phyloP scores from a whole-genome alignment of 2,797 vertebrate species.

The Gallinago nigripennis region DNA sequence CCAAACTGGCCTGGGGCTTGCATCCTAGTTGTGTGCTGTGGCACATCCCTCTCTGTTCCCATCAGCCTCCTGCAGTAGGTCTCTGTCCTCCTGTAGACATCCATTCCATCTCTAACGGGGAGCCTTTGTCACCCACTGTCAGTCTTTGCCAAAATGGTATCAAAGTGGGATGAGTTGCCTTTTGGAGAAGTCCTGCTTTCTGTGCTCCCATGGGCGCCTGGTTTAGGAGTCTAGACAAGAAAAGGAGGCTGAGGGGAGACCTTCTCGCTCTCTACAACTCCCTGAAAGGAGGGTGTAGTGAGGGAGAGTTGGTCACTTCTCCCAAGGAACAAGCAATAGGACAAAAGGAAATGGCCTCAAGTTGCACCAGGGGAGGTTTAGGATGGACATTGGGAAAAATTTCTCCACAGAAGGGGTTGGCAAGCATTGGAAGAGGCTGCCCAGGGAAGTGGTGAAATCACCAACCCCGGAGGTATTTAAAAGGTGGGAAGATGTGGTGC shows the following conservation, averaged over 20 bases:
- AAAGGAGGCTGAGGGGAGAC: not conserved
- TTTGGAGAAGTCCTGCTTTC: not conserved
- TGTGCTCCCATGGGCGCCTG: rapidly evolving
- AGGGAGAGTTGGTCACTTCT: not conserved
- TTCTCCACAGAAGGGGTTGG: not conserved
- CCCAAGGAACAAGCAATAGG: not conserved
- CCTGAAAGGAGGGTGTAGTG: not conserved
- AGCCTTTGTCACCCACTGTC: rapidly evolving
- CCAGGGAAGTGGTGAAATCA: not conserved
- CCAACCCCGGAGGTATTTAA: not conserved
- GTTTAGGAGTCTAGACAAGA: not conserved
- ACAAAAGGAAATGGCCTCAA: not conserved
- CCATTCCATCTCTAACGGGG: rapidly evolving
- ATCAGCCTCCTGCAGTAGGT: not conserved
- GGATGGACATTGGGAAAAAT: no score
- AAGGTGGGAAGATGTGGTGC: not conserved
- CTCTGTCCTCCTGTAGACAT: not conserved
- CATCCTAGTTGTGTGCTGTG: not conserved
- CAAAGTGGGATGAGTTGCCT: not conserved
- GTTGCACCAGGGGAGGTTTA: not conserved
- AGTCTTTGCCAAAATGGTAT: not conserved
- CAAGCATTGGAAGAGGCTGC: not conserved
- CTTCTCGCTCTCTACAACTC: not conserved
- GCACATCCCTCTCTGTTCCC: not conserved
- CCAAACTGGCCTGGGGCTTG: not conserved